Conservation (phyloP, 2,888 invertebrate species). For the Cyclophora punctaria region DNA sequence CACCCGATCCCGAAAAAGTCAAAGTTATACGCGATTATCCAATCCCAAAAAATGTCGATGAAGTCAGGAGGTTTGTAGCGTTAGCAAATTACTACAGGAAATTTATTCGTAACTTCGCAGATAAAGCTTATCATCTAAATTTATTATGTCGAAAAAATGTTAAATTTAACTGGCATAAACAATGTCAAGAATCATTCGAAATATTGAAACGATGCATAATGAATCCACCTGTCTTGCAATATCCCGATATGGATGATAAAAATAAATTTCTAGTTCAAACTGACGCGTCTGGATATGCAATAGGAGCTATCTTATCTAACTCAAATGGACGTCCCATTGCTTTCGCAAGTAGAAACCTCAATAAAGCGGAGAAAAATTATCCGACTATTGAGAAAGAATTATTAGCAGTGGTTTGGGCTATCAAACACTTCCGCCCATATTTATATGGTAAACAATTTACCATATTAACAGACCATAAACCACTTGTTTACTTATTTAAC, state of each 20-base stretch:
- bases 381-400: slow-evolving; percentile 13
- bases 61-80: too few relatives aligned
- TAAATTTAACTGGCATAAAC: slow-evolving; percentile 3
- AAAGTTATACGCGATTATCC: not conserved
- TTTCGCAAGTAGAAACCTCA: slow-evolving; percentile 8
- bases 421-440: slow-evolving; percentile 14
- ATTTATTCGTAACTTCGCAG: slow-evolving; percentile 10
- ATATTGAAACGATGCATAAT: slow-evolving; percentile 2
- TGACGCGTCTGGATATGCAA: slow-evolving; percentile 6
- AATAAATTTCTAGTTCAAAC: slow-evolving; percentile 8
- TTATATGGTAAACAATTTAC: slow-evolving; percentile 10
- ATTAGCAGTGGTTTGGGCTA: slow-evolving; percentile 10
- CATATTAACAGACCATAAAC: slow-evolving; percentile 12
- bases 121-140: slow-evolving; percentile 11
- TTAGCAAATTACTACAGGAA: slow-evolving; percentile 1
- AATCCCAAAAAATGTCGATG: not conserved
- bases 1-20: not conserved
- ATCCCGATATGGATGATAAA: slow-evolving; percentile 6
- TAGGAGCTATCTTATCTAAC: slow-evolving; percentile 8
- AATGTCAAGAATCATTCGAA: slow-evolving; percentile 8
- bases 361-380: slow-evolving; percentile 10
- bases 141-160: slow-evolving; percentile 9
- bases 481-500: slow-evolving; percentile 8
- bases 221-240: slow-evolving; percentile 6
- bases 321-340: slow-evolving; percentile 5